Conservation (phyloP, 2,888 invertebrate species). For the Aspidapion aeneum region DNA sequence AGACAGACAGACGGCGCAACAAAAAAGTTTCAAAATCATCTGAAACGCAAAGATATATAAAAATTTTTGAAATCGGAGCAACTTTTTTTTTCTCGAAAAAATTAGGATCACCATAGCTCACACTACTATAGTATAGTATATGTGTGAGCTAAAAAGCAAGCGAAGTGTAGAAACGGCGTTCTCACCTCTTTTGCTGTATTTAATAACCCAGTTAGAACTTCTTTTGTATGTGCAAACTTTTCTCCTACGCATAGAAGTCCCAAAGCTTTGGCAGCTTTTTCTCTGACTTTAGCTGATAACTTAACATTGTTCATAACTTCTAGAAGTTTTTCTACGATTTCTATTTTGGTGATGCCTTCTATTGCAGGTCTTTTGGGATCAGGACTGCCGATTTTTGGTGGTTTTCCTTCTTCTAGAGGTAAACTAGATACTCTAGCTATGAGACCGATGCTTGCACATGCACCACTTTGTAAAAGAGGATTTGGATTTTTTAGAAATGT, state of each 20-base stretch:
- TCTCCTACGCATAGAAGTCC: conserved; percentile 85
- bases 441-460: conserved; percentile 67
- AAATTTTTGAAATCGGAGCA: no score
- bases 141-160: no score
- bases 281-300: conserved; percentile 67
- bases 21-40: no score
- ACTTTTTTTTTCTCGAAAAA: no score
- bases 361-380: conserved; percentile 44
- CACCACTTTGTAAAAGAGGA: conserved; percentile 61
- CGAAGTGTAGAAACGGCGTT: no score
- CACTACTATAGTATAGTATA: no score
- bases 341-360: conserved; percentile 57
- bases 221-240: conserved; percentile 70
- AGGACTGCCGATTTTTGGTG: conserved; percentile 47
- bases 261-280: conserved; percentile 71
- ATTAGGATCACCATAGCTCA: no score
- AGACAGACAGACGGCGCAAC: no score
- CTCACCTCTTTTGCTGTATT: conserved; percentile 73
- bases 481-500: conserved; percentile 62
- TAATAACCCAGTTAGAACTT: conserved; percentile 72
- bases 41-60: no score
- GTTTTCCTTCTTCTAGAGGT: conserved; percentile 45
- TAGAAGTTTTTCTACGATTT: conserved; percentile 67
- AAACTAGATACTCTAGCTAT: conserved; percentile 34
- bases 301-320: conserved; percentile 70